These are phyloP conservation scores for Neopipo cinnamomea DNA, from an alignment of 2,113 vertebrate genomes.

Conservation along the genomic window DNA sequence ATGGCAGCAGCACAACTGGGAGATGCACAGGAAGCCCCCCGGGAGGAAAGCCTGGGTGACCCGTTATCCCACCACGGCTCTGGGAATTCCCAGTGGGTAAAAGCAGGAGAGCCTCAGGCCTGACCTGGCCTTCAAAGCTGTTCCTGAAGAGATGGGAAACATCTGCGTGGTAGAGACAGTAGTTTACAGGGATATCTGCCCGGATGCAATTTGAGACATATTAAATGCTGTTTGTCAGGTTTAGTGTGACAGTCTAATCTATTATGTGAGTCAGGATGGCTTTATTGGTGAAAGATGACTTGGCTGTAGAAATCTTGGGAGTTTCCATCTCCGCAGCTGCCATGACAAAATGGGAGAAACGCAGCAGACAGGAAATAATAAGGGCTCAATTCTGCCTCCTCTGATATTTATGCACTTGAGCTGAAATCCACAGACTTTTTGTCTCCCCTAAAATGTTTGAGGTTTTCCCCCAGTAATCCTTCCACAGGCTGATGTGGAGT, in stretches of 20 bases:
- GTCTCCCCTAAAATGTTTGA: background rate
- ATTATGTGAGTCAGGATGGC: conserved; percentile 14
- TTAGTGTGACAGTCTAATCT: conserved; percentile 35
- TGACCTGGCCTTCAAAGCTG: background rate
- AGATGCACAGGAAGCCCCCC: background rate
- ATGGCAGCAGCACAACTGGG: background rate
- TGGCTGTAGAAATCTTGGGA: conserved; percentile 26
- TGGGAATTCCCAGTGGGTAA: background rate
- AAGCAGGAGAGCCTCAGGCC: background rate
- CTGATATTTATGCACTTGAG: background rate
- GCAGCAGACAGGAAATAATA: conserved; percentile 25
- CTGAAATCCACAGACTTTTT: background rate
- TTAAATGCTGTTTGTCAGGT: conserved; percentile 34
- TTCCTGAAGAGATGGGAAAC: background rate
- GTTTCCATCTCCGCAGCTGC: conserved; percentile 30
- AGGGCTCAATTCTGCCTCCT: background rate
- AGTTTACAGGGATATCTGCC: background rate
- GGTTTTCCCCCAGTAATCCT: background rate
- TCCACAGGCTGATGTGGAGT: background rate
- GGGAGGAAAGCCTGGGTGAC: background rate
- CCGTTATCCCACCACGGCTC: background rate
- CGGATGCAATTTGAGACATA: background rate
- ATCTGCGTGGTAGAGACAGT: background rate
- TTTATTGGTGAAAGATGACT: conserved; percentile 31
- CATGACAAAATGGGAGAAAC: conserved; percentile 29